phyloP scores from a whole-genome alignment of 2,888 invertebrate genomes.

The Hirudinaria manillensis region DNA sequence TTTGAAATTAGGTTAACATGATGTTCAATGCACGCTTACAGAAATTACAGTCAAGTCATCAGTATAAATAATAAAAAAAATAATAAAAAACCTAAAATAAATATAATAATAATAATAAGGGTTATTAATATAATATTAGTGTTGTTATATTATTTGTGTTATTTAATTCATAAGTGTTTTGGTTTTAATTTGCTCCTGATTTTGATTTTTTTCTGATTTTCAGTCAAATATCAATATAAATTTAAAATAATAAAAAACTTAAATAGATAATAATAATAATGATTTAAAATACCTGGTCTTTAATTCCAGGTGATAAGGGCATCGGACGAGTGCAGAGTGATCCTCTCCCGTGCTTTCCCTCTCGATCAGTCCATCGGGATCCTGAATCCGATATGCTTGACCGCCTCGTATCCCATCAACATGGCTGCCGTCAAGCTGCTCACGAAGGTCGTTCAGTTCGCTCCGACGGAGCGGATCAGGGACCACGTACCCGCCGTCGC shows the following conservation, averaged over 20 bases:
- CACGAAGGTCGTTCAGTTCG: conserved; percentile 45
- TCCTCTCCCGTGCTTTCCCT: conserved; percentile 73
- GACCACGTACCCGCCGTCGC: conserved; percentile 70
- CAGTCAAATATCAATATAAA: neutral
- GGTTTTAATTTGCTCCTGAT: too few species aligned
- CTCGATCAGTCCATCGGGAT: conserved; percentile 71
- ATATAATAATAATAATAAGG: too few species aligned
- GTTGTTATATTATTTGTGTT: too few species aligned
- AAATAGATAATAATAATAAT: neutral
- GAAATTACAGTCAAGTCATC: too few species aligned
- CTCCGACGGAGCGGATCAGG: conserved; percentile 26
- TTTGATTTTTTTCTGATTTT: neutral
- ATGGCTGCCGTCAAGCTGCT: conserved; percentile 83
- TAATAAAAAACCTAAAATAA: too few species aligned
- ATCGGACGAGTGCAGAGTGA: conserved; percentile 75
- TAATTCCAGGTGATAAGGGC: conserved; percentile 66
- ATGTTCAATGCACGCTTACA: too few species aligned
- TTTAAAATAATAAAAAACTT: neutral
- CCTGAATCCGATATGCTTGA: conserved; percentile 73
- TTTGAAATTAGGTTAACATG: too few species aligned
- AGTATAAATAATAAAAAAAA: too few species aligned
- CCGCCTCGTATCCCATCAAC: conserved; percentile 77
- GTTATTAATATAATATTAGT: too few species aligned
- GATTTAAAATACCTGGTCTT: too few species aligned
- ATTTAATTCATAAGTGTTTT: too few species aligned